Percentiles rank a stretch among this genome's conserved stretches.
These are phyloP conservation scores for Luscinia megarhynchos DNA, from an alignment of 2,797 vertebrate genomes.

Conservation along the genomic window DNA sequence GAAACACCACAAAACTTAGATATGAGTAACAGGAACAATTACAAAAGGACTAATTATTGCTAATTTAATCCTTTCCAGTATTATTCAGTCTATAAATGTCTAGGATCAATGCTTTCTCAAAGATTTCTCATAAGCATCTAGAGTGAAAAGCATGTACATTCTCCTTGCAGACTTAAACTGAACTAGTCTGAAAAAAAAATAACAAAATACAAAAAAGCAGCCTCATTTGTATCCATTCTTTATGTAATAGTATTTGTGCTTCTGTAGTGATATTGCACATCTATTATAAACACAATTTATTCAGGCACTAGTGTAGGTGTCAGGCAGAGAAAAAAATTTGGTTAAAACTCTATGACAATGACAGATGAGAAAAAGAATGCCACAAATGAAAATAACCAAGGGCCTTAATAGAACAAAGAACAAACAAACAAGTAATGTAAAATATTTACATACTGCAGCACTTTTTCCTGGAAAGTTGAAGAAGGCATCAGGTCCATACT, in stretches of 20 bases:
- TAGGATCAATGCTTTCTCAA: neutral
- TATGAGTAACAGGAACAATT: neutral
- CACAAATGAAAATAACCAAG: neutral
- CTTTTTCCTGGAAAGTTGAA: constrained; percentile 99
- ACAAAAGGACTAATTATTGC: neutral
- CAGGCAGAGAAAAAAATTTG: neutral
- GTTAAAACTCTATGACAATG: neutral
- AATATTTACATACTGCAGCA: constrained; percentile 88
- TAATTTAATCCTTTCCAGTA: neutral
- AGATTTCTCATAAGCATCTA: neutral
- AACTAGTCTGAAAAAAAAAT: neutral
- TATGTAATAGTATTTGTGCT: neutral
- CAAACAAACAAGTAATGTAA: neutral
- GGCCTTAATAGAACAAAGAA: neutral
- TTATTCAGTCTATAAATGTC: neutral
- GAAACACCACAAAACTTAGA: neutral
- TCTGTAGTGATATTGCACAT: neutral
- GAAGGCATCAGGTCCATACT: constrained; percentile 94
- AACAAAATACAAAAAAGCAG: neutral
- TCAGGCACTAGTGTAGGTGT: neutral
- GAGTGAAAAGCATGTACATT: neutral
- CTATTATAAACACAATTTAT: neutral
- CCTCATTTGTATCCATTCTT: neutral
- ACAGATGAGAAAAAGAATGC: neutral
- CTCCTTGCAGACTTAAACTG: neutral